Evolutionary conservation across 1,140 invertebrate species (phyloP).

Genomic region (Whitmania pigra): DNA sequence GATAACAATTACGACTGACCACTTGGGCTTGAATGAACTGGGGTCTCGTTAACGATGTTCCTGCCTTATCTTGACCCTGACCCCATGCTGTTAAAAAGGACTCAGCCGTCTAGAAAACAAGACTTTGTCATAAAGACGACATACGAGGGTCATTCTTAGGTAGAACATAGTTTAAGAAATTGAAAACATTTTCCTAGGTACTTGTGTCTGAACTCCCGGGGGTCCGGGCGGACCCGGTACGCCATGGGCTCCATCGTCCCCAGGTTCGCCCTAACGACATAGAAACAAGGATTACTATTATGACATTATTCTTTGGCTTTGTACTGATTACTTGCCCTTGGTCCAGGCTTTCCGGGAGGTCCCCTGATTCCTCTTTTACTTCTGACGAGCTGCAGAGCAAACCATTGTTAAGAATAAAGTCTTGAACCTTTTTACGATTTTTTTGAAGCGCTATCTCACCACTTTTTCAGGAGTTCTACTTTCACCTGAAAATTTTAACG

Average conservation of each 20-base stretch:
- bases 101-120: too few species aligned
- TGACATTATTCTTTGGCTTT: background rate
- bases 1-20: background rate
- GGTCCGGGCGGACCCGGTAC: background rate
- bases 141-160: too few species aligned
- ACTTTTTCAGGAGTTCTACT: background rate
- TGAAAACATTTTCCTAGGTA: too few species aligned
- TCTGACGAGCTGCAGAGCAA: constrained; percentile 8
- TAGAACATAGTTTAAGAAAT: too few species aligned
- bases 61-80: constrained; percentile 1
- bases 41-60: background rate
- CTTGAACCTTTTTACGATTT: background rate
- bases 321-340: background rate
- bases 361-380: background rate
- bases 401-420: background rate
- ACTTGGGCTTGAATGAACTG: constrained; percentile 9
- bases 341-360: background rate
- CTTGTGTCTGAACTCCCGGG: background rate
- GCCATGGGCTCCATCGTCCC: constrained; percentile 7
- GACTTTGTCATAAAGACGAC: too few species aligned
- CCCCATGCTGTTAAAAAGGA: too few species aligned
- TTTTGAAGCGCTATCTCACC: background rate
- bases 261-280: background rate
- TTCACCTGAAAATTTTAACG: background rate
- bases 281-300: background rate